phyloP scores from a whole-genome alignment of 2,797 vertebrate species.

The Limosa lapponica region DNA sequence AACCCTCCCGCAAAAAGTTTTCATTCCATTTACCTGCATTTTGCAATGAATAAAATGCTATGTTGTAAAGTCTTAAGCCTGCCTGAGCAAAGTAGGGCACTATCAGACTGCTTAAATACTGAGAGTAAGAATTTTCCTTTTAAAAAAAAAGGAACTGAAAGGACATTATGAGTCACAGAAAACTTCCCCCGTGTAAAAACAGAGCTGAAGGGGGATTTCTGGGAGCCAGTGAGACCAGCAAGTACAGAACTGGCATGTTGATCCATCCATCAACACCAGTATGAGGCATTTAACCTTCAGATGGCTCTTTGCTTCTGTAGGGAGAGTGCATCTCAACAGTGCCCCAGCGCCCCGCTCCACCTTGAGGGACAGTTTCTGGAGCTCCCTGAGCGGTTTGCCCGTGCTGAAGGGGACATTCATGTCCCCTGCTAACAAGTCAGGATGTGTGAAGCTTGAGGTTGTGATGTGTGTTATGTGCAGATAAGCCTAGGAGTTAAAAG shows the following conservation, averaged over 20 bases:
- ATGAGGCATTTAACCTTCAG: background rate
- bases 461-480: rapidly evolving
- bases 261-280: rapidly evolving
- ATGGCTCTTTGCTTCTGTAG: background rate
- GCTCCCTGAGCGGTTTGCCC: background rate
- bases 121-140: background rate
- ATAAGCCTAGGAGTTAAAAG: background rate
- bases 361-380: rapidly evolving
- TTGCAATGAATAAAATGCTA: background rate
- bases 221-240: background rate
- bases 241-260: background rate
- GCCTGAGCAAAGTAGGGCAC: background rate
- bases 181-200: background rate
- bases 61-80: background rate
- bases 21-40: background rate
- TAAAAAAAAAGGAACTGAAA: background rate
- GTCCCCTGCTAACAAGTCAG: background rate
- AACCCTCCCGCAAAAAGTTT: background rate
- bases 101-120: background rate
- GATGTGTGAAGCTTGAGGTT: background rate
- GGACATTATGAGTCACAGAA: background rate
- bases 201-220: background rate
- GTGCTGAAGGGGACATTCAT: rapidly evolving
- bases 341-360: background rate
- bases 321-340: background rate